Base-by-base conservation (phyloP, 2,797 vertebrate species). In the Coendou prehensilis region DNA sequence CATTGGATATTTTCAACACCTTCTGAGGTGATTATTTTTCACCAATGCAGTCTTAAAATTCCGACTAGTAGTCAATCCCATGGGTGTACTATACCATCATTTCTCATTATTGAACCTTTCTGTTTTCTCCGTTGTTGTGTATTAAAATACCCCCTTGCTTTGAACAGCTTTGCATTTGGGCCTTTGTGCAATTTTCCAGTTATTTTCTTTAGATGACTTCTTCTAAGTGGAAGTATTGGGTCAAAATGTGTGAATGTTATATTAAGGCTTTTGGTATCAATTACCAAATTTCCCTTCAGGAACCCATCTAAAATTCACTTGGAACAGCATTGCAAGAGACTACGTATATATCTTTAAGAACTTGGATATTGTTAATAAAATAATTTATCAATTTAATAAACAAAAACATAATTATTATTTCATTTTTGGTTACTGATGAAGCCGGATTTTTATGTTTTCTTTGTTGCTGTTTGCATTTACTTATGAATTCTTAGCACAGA, bases 151-250 rank as follows among this genome's bases (percentile, higher is more conserved):
- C 30, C 15, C 47, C 37, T n/a, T n/a, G 86, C 82, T 56, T 78
- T 82, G 33, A 87, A 82, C 28, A 76, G 67, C 9, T 30, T 57
- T 87, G 33, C 30, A 63, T 22, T 37, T 89, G 23, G 56, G 11
- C 64, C 37, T 73, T 80, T 69, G 45, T 91, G n/a, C 9, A 45
- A 20, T 88, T 88, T 57, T 91, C 41, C 33, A 2, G 28, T 87
- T 92, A 73, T 57, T 96, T 88, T 47, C 45, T 94, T 54, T 87
- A 73, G 11, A 78, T 63, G 45, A 78, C 22, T 78, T 61, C 8
- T 22, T 87, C 45, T 14, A 78, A 59, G 3, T 85, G 33, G 6
- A 87, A 87, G 9, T 78, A 33, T 18, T 86, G 30, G 9, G 17
- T 56, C 30, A 54, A 59, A 96, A 47, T 67, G 59, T 86, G 22